Evolutionary conservation across 2,888 invertebrate species (phyloP), one percentile per base, ranked within the genome.

Genomic region (Griposia aprilina): DNA sequence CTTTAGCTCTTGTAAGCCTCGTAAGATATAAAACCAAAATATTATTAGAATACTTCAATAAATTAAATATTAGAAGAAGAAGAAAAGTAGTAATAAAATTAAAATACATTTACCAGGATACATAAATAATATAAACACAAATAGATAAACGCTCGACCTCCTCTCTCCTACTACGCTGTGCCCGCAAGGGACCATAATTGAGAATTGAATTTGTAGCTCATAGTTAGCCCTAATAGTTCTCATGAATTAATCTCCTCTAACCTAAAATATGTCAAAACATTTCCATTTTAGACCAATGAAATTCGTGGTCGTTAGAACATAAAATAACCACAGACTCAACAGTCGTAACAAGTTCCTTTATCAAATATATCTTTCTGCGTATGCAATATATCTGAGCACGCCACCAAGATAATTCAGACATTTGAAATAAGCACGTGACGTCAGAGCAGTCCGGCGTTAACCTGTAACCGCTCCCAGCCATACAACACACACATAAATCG

Each of bases 401-500:
- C 75, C 62, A 50, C 36, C 70, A 36, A 76, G 72, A 83, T 79
- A 83, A 86, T 83, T 79, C 73, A 74, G 83, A 83, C 80, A 83
- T 83, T 76, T 71, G 72, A 76, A 79, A 66, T 69, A 67, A 75
- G 60, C 50, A 76, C 80, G 84, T 84, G 83, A 86, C 84, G 84
- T 79, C 79, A 83, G 55, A 68, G n/a, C 72, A 60, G 65, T 17
- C 68, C 71, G 68, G 85, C 66, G 55, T 76, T 86, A 74, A 80
- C 83, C 83, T 80, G 76, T 69, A 74, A 69, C 81, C 63, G 84
- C 84, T 76, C 55, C 70, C 55, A 84, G 65, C 66, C 74, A 79
- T 63, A 79, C 72, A 81, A 78, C 70, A 81, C 45, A 70, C 65
- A 78, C 76, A 87, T 78, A 84, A 89, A 83, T 87, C 57, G 75